Evolutionary conservation across 2,113 vertebrate genomes (phyloP), one percentile per base, ranked within the genome.

Genomic region (Stictonetta naevosa): DNA sequence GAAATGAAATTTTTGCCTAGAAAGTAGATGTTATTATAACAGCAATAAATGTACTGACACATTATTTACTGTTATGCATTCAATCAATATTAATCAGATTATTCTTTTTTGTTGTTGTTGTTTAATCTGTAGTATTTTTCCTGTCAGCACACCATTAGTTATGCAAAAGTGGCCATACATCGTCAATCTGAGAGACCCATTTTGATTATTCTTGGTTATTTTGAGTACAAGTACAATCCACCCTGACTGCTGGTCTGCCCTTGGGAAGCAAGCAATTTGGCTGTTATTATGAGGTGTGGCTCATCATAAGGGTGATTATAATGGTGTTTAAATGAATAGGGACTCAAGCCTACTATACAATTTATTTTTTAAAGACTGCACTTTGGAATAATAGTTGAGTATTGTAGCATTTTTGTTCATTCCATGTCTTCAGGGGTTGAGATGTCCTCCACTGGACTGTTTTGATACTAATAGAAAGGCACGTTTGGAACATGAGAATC

Each of bases 181-280:
- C 97, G 94, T 97, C 96, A 97, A 93, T 95, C 71, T 90, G 93
- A 97, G 94, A 96, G 88, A 81, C 97, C 97, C 88, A 93, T 97
- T 96, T 95, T 98, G 97, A 98, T 97, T 98, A 97, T 97, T 97
- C 95, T 89, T 97, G 86, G 97, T 97, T 98, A 97, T 97, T 97
- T 97, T 94, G 94, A 97, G 92, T 94, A 89, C 96, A 98, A 98
- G 96, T 97, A 98, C 97, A 98, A 98, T 98, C 94, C 95, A 97
- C 93, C 85, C 88, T 97, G 97, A 96, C 91, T 97, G 79, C 95
- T 97, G 97, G 93, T 83, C 91, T 94, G 92, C 97, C 97, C 97
- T 91, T 97, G 97, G 96, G 97, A 98, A 71, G 81, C 88, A 97
- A 97, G 96, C 92, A 98, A 97, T 98, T 98, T 98, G 94, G 92